Conservation (phyloP, 2,888 invertebrate species). For the Diloba caeruleocephala region DNA sequence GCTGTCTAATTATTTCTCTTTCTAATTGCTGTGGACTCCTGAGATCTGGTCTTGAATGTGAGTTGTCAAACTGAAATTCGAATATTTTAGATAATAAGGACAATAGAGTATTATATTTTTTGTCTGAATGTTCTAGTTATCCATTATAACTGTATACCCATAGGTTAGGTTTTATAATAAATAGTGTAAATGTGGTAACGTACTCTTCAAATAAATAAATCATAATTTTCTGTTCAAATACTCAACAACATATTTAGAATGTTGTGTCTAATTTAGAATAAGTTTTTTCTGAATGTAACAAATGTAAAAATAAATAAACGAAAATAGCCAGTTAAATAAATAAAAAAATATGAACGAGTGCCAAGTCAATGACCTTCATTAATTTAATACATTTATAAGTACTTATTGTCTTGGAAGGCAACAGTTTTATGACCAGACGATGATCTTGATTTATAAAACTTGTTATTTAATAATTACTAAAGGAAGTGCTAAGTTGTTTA, state of each 20-base stretch:
- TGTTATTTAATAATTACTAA: conserved; percentile 43
- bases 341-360: not conserved
- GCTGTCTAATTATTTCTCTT: conserved; percentile 88
- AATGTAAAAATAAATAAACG: no score
- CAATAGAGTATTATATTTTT: no score
- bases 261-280: no score
- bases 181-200: no score
- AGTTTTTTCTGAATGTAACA: no score
- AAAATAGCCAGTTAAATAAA: conserved; percentile 1
- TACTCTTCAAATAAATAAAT: no score
- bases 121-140: no score
- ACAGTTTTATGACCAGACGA: conserved; percentile 18
- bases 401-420: conserved; percentile 34
- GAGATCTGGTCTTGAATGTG: conserved; percentile 84
- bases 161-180: no score
- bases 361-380: conserved; percentile 23
- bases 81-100: not conserved
- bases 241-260: no score
- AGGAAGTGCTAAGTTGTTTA: conserved; percentile 47
- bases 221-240: no score
- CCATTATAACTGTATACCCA: no score
- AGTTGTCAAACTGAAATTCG: conserved; percentile 81
- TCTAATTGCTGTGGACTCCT: conserved; percentile 91
- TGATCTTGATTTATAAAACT: conserved; percentile 36
- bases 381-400: conserved; percentile 10